phyloP scores from a whole-genome alignment of 2,113 vertebrate species.

The Scolopax mira region DNA sequence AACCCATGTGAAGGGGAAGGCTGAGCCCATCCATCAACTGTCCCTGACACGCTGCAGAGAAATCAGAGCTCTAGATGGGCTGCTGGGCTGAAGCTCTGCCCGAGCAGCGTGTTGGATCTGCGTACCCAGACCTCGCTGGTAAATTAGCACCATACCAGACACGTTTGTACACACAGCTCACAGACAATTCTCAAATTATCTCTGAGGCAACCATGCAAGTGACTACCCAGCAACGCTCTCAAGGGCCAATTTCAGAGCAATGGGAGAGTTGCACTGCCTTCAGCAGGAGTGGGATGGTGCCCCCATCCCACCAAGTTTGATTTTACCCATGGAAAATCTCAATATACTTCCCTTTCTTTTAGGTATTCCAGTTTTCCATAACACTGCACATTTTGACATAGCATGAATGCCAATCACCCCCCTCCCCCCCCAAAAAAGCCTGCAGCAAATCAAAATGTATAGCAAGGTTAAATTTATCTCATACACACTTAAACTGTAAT shows the following conservation, averaged over 20 bases:
- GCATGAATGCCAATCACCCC: background rate
- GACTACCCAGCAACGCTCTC: background rate
- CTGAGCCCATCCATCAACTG: background rate
- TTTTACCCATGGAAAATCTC: too few relatives aligned
- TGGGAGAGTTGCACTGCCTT: background rate
- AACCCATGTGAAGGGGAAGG: background rate
- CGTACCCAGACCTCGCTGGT: background rate
- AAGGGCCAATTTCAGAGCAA: background rate
- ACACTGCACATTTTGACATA: fast-evolving
- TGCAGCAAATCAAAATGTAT: background rate
- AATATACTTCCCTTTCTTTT: background rate
- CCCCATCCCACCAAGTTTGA: too few relatives aligned
- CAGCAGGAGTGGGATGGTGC: background rate
- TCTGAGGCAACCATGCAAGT: background rate
- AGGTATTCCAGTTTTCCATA: background rate
- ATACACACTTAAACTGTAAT: background rate
- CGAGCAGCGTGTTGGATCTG: background rate
- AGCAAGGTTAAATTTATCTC: background rate
- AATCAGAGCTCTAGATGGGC: background rate
- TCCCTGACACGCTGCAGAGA: background rate
- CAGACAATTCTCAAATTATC: background rate
- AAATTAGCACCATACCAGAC: background rate
- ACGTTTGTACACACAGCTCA: background rate
- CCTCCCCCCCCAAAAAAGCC: background rate
- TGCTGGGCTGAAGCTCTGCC: background rate